Base-by-base conservation (phyloP, 37 sponge, comb jelly and placozoan species). In the Aphrocallistes beatrix region DNA sequence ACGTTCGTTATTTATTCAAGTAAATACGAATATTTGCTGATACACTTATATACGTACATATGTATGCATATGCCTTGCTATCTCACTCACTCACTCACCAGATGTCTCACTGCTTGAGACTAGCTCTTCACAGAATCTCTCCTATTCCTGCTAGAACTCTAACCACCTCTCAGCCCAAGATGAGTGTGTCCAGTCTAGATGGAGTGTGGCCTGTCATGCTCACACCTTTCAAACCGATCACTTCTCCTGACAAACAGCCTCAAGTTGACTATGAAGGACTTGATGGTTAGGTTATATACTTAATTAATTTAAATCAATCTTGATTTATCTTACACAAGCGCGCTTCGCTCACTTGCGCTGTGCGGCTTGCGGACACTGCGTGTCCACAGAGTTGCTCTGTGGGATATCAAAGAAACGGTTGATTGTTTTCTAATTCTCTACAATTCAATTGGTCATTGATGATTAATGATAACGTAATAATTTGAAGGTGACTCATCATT, bases 171-270 rank as follows among this genome's bases (percentile, higher is more conserved):
- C n/a, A n/a, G n/a, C n/a, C n/a, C n/a, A 60, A 28, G 34, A 60
- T 60, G 75, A 60, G 75, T 30, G n/a, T 19, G n/a, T 21, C 75
- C n/a, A 60, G 34, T 42, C 94, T 92, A 19, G 87, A 90, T 47
- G 95, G 95, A 0, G 87, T 89, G 32, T 95, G 69, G 48, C 93
- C 95, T 8, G 91, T 91, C 17, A 95, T 95, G 95, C 88, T 95
- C 48, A 95, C 95, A 16, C 95, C 95, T 3, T 92, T 94, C 81
- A 87, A 91, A 13, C 38, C 88, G 23, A 13, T 60, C 75, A 60
- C 75, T 60, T 60, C 75, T 3, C 8, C 75, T 19, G 90, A 95
- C 88, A 51, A 81, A 3, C 39, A 51, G 34, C 92, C 86, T 40
- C 88, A 93, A 1, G 81, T 95, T 32, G 95, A 95, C 82, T 95